Base-by-base conservation (phyloP, 2,888 invertebrate species). In the Portevinia maculata region DNA sequence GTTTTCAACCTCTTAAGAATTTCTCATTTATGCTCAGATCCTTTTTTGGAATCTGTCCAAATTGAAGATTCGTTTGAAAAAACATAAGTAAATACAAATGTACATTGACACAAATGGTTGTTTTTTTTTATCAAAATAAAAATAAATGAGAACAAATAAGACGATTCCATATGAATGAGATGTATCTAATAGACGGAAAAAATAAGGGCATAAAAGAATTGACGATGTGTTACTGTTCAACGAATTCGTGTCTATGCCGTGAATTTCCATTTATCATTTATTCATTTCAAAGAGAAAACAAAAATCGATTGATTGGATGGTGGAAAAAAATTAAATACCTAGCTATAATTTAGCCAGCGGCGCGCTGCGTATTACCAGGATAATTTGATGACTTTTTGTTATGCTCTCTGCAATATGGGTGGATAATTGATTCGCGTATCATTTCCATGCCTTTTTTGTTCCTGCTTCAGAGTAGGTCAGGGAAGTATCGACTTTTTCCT, bases 41-140 rank as follows among this genome's bases (percentile, higher is more conserved):
- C 15, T 17, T 52, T 24, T 57, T 79, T 79, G 79, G 52, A 74
- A 74, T 21, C 48, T 21, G 30, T 62, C 79, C 79, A 79, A 60
- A 74, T 34, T 13, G 46, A 52, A 73, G 60, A 60, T 59, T 41
- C 32, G 46, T 17, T 17, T 44, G 32, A n/a, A 24, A 50, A 69
- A 79, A 60, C n/a, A 60, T 46, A 55, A 62, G 55, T 74, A 67
- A 50, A n/a, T n/a, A n/a, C n/a, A n/a, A n/a, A n/a, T n/a, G 55
- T 50, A 55, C 30, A 46, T 62, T 74, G 79, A 62, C 65, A 74
- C 34, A 74, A 24, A 34, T 52, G 41, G 44, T 59, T 19, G n/a
- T n/a, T 62, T 41, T 37, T 4, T 6, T 9, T 13, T 24, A 13
- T 17, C 6, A 2, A 13, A 39, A 39, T 39, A 44, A 11, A 44